Base-by-base conservation (phyloP, 2,888 invertebrate species). In the Gari tellinella region DNA sequence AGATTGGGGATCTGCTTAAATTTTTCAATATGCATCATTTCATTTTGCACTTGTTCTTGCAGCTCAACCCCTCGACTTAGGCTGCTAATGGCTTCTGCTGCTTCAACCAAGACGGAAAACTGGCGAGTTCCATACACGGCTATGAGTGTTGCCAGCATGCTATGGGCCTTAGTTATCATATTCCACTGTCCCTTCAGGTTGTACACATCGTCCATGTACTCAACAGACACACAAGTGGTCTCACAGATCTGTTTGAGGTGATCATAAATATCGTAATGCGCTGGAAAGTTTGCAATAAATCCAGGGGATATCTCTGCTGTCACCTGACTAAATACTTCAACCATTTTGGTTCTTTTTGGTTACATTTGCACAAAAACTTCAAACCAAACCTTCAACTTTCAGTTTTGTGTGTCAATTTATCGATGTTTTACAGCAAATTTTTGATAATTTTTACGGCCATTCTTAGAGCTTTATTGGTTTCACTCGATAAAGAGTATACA, bases 211-310 rank as follows among this genome's bases (percentile, higher is more conserved):
- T 58, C 52, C 31, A 64, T 62, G 7, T 48, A 51, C 21, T 68
- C 52, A 45, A 77, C 56, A 19, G 17, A 51, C 21, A 83, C 83
- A 41, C 80, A 80, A 55, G 76, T 75, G 69, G 83, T 82, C 5
- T 84, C 68, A 43, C 83, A 75, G 56, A 85, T 74, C 52, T 69
- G 74, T 46, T 65, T 57, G 55, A 86, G 56, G 76, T 84, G 74
- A 14, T 75, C 78, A 57, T 68, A 66, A 56, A 84, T 81, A 64
- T 84, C 82, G 69, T 81, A 82, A 49, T 81, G 78, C 14, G 67
- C 43, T 19, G 84, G 82, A 67, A 84, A 86, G 41, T 67, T 75
- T 49, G 46, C 68, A 1, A 75, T 55, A 21, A 83, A 75, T 21
- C 80, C 77, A 26, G 73, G 65, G 19, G 82, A 70, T 49, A 86